A percentile compares a stretch with the other conserved stretches of the same genome.
Evolutionary conservation across 1,140 invertebrate species (phyloP).

Genomic region (Lepidurus couesii): DNA sequence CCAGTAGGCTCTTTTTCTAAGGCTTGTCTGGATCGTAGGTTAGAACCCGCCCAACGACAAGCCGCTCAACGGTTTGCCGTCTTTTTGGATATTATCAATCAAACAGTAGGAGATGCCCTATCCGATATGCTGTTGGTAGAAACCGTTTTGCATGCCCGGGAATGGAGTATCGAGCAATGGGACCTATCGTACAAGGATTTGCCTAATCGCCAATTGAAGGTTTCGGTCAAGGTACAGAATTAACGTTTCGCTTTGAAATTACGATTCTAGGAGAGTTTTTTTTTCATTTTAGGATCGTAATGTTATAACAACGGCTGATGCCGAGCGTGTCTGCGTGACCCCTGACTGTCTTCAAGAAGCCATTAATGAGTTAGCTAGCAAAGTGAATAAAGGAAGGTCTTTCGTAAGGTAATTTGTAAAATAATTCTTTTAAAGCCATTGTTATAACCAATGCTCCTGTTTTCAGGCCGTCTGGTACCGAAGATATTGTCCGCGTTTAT

Average conservation of each 20-base stretch:
- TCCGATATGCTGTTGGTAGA: constrained; percentile 94
- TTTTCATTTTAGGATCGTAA: constrained; percentile 58
- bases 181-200: constrained; percentile 72
- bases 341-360: constrained; percentile 75
- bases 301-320: constrained; percentile 75
- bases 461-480: constrained; percentile 88
- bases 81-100: constrained; percentile 82
- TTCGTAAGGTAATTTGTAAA: constrained; percentile 66
- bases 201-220: constrained; percentile 82
- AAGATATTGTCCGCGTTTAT: constrained; percentile 93
- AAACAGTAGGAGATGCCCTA: constrained; percentile 94
- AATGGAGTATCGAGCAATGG: constrained; percentile 76
- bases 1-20: background rate
- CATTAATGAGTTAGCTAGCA: constrained; percentile 66
- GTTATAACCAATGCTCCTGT: background rate
- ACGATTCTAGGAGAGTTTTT: background rate
- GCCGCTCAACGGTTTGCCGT: constrained; percentile 57
- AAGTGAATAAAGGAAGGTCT: constrained; percentile 65
- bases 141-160: constrained; percentile 72
- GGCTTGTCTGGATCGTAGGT: constrained; percentile 37
- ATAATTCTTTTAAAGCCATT: background rate
- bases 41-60: constrained; percentile 45
- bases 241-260: background rate
- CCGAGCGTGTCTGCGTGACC: constrained; percentile 68
- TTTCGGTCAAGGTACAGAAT: constrained; percentile 60